phyloP scores from a whole-genome alignment of 2,113 vertebrate genomes.

The Willisornis vidua region DNA sequence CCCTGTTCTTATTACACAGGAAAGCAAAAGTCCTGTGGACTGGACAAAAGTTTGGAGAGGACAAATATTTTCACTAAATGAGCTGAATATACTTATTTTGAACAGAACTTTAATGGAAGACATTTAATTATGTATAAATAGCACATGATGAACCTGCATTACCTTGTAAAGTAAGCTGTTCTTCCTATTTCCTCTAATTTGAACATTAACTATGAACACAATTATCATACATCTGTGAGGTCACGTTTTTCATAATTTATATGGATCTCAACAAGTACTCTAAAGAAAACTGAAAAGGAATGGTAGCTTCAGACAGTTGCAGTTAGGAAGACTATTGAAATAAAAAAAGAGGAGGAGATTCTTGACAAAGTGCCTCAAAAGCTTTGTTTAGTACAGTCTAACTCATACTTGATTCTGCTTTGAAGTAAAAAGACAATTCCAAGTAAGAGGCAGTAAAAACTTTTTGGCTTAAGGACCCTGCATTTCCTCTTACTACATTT shows the following conservation, averaged over 20 bases:
- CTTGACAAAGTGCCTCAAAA: neutral
- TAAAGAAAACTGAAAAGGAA: neutral
- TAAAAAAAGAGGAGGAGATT: neutral
- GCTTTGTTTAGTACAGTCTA: neutral
- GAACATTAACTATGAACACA: neutral
- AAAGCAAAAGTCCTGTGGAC: neutral
- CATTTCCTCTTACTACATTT: neutral
- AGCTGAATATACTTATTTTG: neutral
- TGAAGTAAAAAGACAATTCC: neutral
- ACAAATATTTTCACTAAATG: neutral
- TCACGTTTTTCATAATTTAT: neutral
- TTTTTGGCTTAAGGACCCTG: neutral
- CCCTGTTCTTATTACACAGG: neutral
- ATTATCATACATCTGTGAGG: neutral
- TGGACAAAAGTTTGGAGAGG: neutral
- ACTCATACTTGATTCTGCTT: neutral
- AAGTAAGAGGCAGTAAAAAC: neutral
- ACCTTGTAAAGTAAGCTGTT: neutral
- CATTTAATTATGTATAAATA: neutral
- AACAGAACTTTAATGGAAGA: neutral
- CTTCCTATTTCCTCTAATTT: neutral
- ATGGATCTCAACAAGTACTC: neutral
- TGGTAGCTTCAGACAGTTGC: neutral
- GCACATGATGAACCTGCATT: neutral
- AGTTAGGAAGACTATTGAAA: neutral